Evolutionary conservation across 2,888 invertebrate genomes (phyloP), one percentile per base, ranked within the genome.

Genomic region (Lottia scabra): DNA sequence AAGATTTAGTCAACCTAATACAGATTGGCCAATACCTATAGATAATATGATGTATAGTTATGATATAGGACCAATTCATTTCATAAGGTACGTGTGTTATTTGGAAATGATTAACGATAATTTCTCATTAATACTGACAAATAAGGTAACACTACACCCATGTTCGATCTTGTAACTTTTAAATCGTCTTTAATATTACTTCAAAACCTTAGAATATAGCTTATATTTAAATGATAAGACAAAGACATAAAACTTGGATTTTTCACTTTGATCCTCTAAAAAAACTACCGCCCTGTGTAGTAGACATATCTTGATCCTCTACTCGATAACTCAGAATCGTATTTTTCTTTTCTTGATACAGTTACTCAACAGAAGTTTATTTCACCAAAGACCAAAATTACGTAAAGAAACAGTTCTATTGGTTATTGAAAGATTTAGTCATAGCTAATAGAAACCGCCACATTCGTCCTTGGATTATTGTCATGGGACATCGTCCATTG

Each of bases 361-460:
- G 85, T 71, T 85, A 83, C 66, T 84, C 83, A 43, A 80, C 85
- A 5, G 85, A 86, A 67, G 83, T 83, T 8, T 83, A 81, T 64
- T 81, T 83, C 69, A 78, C 80, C 12, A 70, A 80, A 30, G 91
- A 93, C 15, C 92, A 93, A 78, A 96, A 96, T 90, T 96, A 80
- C 62, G 80, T 77, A 0, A 75, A 80, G 44, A 44, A 67, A 2
- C 85, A 85, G 72, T 81, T 79, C 67, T 67, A 82, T 67, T 87
- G 87, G 86, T 68, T 87, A 56, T 71, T 82, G 10, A 63, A 78
- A 10, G 86, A 86, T 75, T 71, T 87, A 30, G 79, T 81, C 72
- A 76, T 77, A 71, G 89, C 84, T 71, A 85, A 85, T 75, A 44
- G 78, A 68, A 80, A 82, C 30, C 77, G 86, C 63, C 64, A 77